A percentile compares a stretch with the other conserved stretches of the same genome.
These are phyloP conservation scores for Gymnocephalus cernua DNA, from an alignment of 2,113 vertebrate species.

Conservation along the genomic window DNA sequence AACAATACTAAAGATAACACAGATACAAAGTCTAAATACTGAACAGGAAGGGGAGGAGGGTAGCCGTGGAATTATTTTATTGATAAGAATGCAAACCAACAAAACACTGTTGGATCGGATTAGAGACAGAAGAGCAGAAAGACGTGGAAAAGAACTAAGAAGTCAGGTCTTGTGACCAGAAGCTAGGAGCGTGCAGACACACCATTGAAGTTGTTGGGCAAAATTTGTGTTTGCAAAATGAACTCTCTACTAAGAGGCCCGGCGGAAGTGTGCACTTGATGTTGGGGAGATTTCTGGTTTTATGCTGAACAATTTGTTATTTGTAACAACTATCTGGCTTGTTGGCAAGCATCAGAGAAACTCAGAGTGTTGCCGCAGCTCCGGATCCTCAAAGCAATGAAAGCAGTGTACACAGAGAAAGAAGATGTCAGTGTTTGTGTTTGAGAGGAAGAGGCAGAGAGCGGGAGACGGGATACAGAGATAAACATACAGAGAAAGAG, in stretches of 20 bases:
- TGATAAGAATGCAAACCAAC: not conserved
- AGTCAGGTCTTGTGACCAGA: not conserved
- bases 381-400: slow-evolving; percentile 57
- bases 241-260: not conserved
- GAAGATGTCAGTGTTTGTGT: slow-evolving; percentile 72
- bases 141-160: not conserved
- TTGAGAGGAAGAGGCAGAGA: slow-evolving; percentile 57
- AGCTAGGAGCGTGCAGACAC: not conserved
- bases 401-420: slow-evolving; percentile 39
- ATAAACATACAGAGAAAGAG: slow-evolving; percentile 64
- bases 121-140: not conserved
- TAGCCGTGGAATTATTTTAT: not conserved
- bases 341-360: slow-evolving; percentile 56
- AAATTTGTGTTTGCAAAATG: not conserved
- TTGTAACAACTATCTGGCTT: slow-evolving; percentile 50
- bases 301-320: slow-evolving; percentile 51
- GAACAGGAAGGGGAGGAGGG: not conserved
- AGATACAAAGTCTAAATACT: not conserved
- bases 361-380: slow-evolving; percentile 36
- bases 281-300: slow-evolving; percentile 38
- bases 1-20: slow-evolving; percentile 13
- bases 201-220: not conserved
- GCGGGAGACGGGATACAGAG: slow-evolving; percentile 62
- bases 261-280: slow-evolving; percentile 17
- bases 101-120: not conserved